These are phyloP conservation scores for Apogon talboti DNA, from an alignment of 2,797 vertebrate genomes.

Conservation along the genomic window DNA sequence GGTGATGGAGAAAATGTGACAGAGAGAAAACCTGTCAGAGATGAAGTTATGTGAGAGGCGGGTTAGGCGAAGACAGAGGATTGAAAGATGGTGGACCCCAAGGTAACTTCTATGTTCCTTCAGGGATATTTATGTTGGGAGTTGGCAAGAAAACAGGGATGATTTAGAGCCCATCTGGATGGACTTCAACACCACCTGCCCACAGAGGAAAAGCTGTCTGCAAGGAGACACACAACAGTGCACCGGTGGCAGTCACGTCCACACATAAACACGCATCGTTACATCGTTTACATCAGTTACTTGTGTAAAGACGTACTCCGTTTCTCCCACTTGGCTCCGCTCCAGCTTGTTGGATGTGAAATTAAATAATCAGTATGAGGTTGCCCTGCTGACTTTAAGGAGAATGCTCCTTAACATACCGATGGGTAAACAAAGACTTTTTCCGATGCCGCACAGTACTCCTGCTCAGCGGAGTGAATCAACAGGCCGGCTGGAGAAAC, in stretches of 20 bases:
- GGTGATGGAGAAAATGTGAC: constrained; percentile 35
- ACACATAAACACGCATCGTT: constrained; percentile 26
- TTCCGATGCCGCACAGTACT: no score
- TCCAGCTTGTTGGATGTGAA: constrained; percentile 18
- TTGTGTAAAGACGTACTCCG: constrained; percentile 24
- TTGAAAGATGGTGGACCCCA: constrained; percentile 64
- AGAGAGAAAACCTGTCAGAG: constrained; percentile 47
- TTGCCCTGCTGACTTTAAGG: constrained; percentile 8
- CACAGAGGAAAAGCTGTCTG: constrained; percentile 58
- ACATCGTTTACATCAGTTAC: constrained; percentile 36
- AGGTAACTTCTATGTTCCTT: constrained; percentile 67
- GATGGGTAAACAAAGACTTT: not conserved
- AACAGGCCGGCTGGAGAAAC: no score
- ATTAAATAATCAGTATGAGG: constrained; percentile 14
- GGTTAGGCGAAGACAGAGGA: constrained; percentile 37
- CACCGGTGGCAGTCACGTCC: constrained; percentile 12
- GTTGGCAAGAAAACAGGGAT: constrained; percentile 61
- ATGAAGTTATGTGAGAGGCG: constrained; percentile 55
- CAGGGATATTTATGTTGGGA: constrained; percentile 69
- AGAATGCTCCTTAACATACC: constrained; percentile 1
- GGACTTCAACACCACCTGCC: constrained; percentile 71
- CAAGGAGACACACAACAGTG: constrained; percentile 33
- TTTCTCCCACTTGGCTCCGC: not conserved
- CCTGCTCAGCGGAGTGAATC: no score
- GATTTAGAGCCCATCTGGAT: constrained; percentile 77